Evolutionary conservation across 2,797 vertebrate species (phyloP), one percentile per base, ranked within the genome.

Genomic region (Pachyuromys duprasi): DNA sequence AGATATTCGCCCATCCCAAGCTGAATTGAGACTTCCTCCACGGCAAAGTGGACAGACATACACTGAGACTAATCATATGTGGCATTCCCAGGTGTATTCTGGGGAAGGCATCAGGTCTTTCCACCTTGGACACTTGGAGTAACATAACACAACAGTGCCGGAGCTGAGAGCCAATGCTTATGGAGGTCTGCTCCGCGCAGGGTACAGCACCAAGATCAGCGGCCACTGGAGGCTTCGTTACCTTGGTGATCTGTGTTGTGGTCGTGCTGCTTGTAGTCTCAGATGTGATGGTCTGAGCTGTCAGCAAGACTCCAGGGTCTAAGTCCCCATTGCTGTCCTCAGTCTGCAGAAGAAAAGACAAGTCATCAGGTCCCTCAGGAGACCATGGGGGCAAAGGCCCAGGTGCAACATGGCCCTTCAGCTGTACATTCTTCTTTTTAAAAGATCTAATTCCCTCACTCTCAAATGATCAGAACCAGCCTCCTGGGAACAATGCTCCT

Each of bases 161-260:
- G 49, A 65, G 57, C 39, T 36, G 45, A 57, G 87, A 82, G 76
- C 12, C 62, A 89, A 63, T 28, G 24, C 42, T 75, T 55, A 45
- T 0, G 7, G 1, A 0, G 9, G 45, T 45, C 62, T 24, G 9
- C 65, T 83, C 31, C 45, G 24, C 9, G 42, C 31, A 42, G 76
- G 83, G 91, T 42, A 24, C 9, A 18, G 57, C 86, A 91, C 86
- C 49, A 31, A 60, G 63, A n/a, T 39, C 13, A 36, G 60, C 15
- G 0, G 20, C 33, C 55, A 6, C 62, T 49, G 45, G 78, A 65
- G 45, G 45, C 15, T 36, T 69, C 6, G 42, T 98, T 98, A 99
- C 99, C 99, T 99, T 99, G 42, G 99, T 99, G 96, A 99, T 99
- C 98, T 99, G 99, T 74, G 99, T 99, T 86, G 99, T 99, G 97